A percentile compares a stretch with the other conserved stretches of the same genome.
phyloP scores from a whole-genome alignment of 2,113 vertebrate genomes.

The Cyanoderma ruficeps region DNA sequence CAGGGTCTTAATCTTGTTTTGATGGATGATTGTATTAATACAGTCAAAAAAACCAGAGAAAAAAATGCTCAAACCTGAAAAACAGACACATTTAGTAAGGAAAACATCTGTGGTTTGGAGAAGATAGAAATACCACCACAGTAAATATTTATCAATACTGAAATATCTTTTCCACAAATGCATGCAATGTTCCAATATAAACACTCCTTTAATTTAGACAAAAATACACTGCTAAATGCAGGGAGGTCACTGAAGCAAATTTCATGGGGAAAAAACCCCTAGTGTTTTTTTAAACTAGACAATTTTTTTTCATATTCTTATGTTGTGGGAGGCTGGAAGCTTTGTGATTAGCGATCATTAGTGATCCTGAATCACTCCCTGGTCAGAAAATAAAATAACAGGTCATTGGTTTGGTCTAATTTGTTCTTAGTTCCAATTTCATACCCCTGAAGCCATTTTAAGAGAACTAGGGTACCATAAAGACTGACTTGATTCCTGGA shows the following conservation, averaged over 20 bases:
- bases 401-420: not conserved
- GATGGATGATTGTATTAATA: conserved; percentile 57
- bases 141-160: conserved; percentile 74
- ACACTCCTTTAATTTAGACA: not conserved
- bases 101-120: conserved; percentile 65
- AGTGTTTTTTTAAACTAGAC: not conserved
- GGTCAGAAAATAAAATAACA: not conserved
- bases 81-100: conserved; percentile 12
- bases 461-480: not conserved
- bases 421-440: not conserved
- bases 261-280: not conserved
- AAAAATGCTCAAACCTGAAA: conserved; percentile 49
- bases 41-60: conserved; percentile 27
- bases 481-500: not conserved
- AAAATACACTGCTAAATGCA: conserved; percentile 26
- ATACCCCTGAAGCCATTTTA: not conserved
- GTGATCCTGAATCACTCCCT: not conserved
- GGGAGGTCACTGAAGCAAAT: conserved; percentile 37
- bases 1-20: conserved; percentile 33
- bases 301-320: not conserved
- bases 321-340: not conserved
- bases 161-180: conserved; percentile 56
- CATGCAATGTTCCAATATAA: conserved; percentile 45
- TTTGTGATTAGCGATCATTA: not conserved
- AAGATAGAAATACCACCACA: conserved; percentile 52